Base-by-base conservation (phyloP, 2,888 invertebrate genomes). In the Drepana falcataria region DNA sequence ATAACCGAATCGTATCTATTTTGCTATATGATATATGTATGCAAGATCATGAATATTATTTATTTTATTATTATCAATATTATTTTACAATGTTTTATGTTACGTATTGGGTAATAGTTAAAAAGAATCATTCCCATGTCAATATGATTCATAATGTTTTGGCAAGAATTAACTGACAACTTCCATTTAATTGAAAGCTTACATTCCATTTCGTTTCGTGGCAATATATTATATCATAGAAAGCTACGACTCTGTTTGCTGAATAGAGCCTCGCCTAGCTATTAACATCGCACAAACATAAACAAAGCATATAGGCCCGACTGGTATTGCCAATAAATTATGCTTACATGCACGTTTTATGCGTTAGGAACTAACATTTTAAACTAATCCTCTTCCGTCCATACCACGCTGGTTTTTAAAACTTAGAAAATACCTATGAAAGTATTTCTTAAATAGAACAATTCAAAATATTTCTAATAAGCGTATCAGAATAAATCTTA, bases 251-350 rank as follows among this genome's bases (percentile, higher is more conserved):
- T 62, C 53, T 71, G 70, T 73, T 71, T 64, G 66, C 64, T 64
- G 61, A 44, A 9, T 9, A 44, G 7, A 44, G 44, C 44, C 44
- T 44, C 44, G 44, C 44, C 44, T 9, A 2, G 44, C 44, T 44
- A 44, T 44, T 44, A 44, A 44, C 44, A 60, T 59, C 57, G 58
- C 54, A 53, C 54, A 58, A 57, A 54, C 53, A 65, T 65, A 61
- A 63, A 68, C 64, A 61, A 55, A 56, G 49, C 61, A 56, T 55
- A 56, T 57, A 56, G 52, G 59, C 58, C 53, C 62, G 52, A 60
- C 65, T 59, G 63, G 55, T 60, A 61, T 59, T 60, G 63, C 62
- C 64, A 59, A 70, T 71, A 71, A 70, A 71, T 71, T 67, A 51
- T 57, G 55, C 57, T 60, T 60, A 71, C 67, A 63, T 66, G 61